Evolutionary conservation across 1,140 invertebrate species (phyloP), one percentile per base, ranked within the genome.

Genomic region (Acyrthosiphon pisum): DNA sequence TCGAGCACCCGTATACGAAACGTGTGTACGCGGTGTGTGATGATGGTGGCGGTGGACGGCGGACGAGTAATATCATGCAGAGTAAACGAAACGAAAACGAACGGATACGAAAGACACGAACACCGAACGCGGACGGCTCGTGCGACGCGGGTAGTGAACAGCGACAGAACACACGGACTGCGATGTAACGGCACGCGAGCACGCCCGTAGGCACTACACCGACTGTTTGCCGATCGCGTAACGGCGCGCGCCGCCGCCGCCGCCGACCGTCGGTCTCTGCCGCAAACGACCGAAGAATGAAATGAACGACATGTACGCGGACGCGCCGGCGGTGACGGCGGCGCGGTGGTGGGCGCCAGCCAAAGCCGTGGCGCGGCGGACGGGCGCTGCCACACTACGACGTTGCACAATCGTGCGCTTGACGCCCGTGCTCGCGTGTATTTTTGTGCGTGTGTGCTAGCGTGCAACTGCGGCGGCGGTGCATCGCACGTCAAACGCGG

Each of bases 1-100:
- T 97, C 97, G 97, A 93, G 91, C 68, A 84, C 91, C 91, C 46
- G 30, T 14, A 41, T 41, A 50, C 44, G 46, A 90, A 56, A 46
- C 44, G 53, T 18, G 14, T 37, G 44, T 18, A 23, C 22, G 50
- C 22, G 6, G 44, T 46, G 44, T n/a, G 9, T 11, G 44, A 7
- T 9, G 37, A 41, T 76, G 30, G n/a, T 30, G 14, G 68, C 35
- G 20, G 37, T 23, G 35, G 1, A 22, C 76, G 6, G n/a, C 76
- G 76, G 35, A 7, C 35, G 76, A 83, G 76, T 23, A 22, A 20
- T 53, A 53, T 22, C 18, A 23, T 9, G 35, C 18, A 3, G 35
- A 37, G 76, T 9, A 35, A 44, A 37, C 1, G 23, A 53, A 41
- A 50, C 48, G n/a, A 48, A 48, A 87, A 20, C 11, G 4, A 46